Conservation (phyloP, 2,797 vertebrate species). For the Sarcophilus harrisii region DNA sequence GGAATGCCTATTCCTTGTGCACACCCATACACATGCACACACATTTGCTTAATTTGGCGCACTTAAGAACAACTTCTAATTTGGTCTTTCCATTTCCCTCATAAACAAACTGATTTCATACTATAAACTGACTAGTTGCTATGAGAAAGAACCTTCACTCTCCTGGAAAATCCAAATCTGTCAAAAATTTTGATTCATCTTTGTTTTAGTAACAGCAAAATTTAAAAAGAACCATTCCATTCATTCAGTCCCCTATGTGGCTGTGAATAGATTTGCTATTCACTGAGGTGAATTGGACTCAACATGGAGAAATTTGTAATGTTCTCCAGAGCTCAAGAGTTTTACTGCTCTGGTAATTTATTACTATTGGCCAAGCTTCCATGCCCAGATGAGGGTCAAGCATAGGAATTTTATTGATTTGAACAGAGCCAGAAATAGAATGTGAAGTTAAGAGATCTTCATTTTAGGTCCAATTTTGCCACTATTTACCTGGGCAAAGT, state of each 20-base stretch:
- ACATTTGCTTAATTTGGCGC: neutral
- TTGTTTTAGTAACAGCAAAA: conserved; percentile 1
- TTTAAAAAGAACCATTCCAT: neutral
- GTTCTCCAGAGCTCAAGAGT: neutral
- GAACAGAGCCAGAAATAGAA: neutral
- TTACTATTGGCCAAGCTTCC: conserved; percentile 1
- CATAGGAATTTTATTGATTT: conserved; percentile 6
- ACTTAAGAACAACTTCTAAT: neutral
- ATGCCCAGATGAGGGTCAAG: neutral
- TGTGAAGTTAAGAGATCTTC: neutral
- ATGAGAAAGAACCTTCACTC: neutral
- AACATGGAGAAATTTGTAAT: conserved; percentile 1
- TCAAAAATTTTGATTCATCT: conserved; percentile 1
- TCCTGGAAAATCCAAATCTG: conserved; percentile 2
- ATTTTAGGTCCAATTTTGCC: neutral
- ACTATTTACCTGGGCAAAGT: neutral
- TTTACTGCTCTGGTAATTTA: neutral
- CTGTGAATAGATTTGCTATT: conserved; percentile 3
- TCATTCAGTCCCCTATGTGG: conserved; percentile 3
- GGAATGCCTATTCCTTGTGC: neutral
- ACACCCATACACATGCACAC: neutral
- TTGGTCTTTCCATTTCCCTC: neutral
- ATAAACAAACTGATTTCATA: conserved; percentile 9
- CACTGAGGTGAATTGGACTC: neutral
- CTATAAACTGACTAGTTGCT: neutral